Conservation (phyloP, 2,888 invertebrate species). For the Pyrrhosoma nymphula region DNA sequence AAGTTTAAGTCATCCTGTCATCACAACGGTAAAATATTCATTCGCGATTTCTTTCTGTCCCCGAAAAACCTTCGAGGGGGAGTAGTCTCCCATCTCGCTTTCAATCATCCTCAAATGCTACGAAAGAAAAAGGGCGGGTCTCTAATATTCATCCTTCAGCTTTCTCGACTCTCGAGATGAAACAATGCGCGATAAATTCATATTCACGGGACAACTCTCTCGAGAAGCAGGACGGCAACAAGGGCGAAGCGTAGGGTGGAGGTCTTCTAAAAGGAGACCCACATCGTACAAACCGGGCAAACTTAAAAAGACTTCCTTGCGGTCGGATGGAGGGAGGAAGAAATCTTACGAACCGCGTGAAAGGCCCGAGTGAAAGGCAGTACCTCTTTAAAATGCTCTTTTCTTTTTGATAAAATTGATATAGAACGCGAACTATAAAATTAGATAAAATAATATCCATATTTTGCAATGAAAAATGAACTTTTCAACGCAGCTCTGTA, state of each 20-base stretch:
- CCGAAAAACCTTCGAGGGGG: not conserved
- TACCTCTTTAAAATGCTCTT: too few relatives aligned
- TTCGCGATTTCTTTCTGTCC: not conserved
- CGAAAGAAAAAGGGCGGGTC: not conserved
- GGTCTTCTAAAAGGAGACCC: not conserved
- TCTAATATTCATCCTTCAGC: not conserved
- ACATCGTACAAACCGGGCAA: not conserved
- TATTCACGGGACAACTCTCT: not conserved
- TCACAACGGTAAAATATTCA: slow-evolving; percentile 27
- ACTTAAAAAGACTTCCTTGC: not conserved
- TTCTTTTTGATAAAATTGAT: too few relatives aligned
- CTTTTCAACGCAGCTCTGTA: too few relatives aligned
- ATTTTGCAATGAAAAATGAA: too few relatives aligned
- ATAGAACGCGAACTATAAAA: too few relatives aligned
- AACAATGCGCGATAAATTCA: slow-evolving; percentile 55
- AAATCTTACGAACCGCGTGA: not conserved
- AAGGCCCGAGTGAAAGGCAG: not conserved
- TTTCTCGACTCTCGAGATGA: not conserved
- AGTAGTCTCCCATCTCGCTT: not conserved
- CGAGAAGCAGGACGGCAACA: not conserved
- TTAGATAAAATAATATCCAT: too few relatives aligned
- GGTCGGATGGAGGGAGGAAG: not conserved
- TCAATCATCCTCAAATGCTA: not conserved
- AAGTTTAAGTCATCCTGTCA: not conserved
- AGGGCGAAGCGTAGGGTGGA: not conserved